phyloP scores from a whole-genome alignment of 1,140 invertebrate species.

The Anoplophora glabripennis region DNA sequence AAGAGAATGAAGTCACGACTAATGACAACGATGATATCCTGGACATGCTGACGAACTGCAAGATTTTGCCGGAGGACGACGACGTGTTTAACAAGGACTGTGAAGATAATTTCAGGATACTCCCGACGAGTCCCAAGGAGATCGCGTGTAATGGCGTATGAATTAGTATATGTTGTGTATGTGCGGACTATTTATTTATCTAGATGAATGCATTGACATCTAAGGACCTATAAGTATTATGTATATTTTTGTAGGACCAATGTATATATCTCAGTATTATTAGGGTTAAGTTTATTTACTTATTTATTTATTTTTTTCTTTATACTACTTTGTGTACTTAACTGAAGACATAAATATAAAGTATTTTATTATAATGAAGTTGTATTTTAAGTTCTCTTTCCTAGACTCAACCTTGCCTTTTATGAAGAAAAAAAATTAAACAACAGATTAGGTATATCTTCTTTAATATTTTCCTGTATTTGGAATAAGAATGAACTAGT shows the following conservation, averaged over 20 bases:
- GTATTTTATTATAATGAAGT: no score
- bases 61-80: constrained; percentile 18
- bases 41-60: constrained; percentile 23
- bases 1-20: constrained; percentile 32
- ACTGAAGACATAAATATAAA: no score
- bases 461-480: no score
- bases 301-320: constrained; percentile 15
- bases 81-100: constrained; percentile 32
- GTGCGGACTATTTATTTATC: not conserved
- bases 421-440: no score
- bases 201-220: not conserved
- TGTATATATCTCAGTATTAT: constrained; percentile 24
- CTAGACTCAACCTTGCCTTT: no score
- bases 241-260: constrained; percentile 10
- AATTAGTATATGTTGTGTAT: not conserved
- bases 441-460: no score
- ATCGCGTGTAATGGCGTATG: constrained; percentile 31
- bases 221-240: not conserved
- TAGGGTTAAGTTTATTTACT: constrained; percentile 3
- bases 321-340: no score
- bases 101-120: constrained; percentile 25
- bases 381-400: no score
- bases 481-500: no score
- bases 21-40: constrained; percentile 30
- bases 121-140: constrained; percentile 23